Conservation (phyloP, 2,888 invertebrate genomes). For the Drosophila trichaetosa region DNA sequence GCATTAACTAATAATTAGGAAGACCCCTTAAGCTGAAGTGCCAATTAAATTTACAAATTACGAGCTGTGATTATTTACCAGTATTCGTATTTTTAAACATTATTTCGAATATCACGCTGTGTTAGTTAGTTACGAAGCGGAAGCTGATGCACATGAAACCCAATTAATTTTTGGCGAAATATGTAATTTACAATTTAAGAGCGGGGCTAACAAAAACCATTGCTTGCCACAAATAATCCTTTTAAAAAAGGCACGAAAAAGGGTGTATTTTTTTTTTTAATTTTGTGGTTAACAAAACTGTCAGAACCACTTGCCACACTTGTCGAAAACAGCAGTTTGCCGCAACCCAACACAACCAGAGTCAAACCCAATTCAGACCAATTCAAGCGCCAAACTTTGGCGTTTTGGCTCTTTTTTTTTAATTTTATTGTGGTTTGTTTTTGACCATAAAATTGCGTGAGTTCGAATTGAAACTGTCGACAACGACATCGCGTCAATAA, state of each 20-base stretch:
- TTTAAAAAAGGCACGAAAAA: constrained; percentile 29
- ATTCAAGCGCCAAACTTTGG: constrained; percentile 32
- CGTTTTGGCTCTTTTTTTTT: constrained; percentile 34
- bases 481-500: constrained; percentile 38
- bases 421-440: constrained; percentile 53
- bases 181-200: constrained; percentile 63
- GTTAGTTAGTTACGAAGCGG: constrained; percentile 37
- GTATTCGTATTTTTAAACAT: constrained; percentile 6
- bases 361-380: constrained; percentile 15
- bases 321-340: constrained; percentile 35
- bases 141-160: constrained; percentile 49
- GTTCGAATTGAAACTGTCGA: constrained; percentile 10
- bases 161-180: constrained; percentile 62
- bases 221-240: constrained; percentile 36
- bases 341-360: not conserved
- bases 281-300: constrained; percentile 47
- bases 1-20: constrained; percentile 23
- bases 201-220: constrained; percentile 7
- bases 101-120: constrained; percentile 31
- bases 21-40: constrained; percentile 17
- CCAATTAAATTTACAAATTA: constrained; percentile 29
- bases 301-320: constrained; percentile 52
- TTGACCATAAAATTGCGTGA: constrained; percentile 35
- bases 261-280: not conserved
- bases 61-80: not conserved